Conservation (phyloP, 2,113 vertebrate species). For the Syngnathus typhle region DNA sequence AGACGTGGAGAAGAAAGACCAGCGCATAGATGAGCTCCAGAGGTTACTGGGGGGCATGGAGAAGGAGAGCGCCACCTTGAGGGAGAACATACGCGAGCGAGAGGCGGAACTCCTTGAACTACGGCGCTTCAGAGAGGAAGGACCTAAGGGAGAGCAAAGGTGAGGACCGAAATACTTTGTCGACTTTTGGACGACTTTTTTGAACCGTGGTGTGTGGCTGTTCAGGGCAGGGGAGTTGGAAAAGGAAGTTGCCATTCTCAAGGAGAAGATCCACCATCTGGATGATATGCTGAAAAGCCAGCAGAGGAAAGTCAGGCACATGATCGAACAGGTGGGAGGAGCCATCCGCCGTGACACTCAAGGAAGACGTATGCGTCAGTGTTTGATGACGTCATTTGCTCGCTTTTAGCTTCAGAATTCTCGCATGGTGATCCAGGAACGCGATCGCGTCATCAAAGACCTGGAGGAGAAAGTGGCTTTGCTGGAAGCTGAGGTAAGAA, state of each 20-base stretch:
- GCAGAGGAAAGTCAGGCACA: constrained; percentile 90
- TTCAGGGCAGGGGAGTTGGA: constrained; percentile 79
- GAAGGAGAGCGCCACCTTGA: constrained; percentile 78
- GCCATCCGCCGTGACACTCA: constrained; percentile 5
- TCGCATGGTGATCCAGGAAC: constrained; percentile 83
- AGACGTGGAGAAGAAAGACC: constrained; percentile 64
- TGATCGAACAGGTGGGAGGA: constrained; percentile 88
- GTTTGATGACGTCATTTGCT: constrained; percentile 32
- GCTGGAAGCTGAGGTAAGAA: constrained; percentile 84
- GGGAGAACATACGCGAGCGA: constrained; percentile 70
- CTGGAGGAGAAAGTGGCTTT: constrained; percentile 87
- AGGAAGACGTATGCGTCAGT: constrained; percentile 29
- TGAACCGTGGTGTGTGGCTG: constrained; percentile 19
- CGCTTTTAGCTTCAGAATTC: constrained; percentile 86
- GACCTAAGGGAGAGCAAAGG: constrained; percentile 70
- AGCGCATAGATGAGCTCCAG: constrained; percentile 75
- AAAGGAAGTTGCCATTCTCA: constrained; percentile 81
- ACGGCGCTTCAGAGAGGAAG: constrained; percentile 65
- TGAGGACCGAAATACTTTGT: constrained; percentile 49
- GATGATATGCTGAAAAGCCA: constrained; percentile 95
- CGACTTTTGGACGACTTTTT: neutral
- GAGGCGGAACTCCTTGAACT: constrained; percentile 76
- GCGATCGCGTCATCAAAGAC: constrained; percentile 82
- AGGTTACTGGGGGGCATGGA: constrained; percentile 80
- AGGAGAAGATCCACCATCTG: constrained; percentile 91